These are phyloP conservation scores for Menidia menidia DNA, from an alignment of 2,797 vertebrate species.

Conservation along the genomic window DNA sequence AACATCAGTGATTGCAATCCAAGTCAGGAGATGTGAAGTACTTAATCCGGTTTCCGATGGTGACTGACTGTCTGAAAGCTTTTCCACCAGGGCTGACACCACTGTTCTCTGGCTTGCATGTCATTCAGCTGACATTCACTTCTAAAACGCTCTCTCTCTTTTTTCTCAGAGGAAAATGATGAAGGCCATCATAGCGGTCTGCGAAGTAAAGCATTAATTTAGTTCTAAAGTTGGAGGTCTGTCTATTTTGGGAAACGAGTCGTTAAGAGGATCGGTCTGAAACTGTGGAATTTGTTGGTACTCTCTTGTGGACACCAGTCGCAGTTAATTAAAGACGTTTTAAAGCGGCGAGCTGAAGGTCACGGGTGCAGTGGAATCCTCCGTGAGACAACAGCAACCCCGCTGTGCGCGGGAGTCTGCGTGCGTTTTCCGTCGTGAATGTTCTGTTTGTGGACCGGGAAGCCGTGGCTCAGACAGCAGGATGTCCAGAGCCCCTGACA, in stretches of 20 bases:
- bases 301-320: conserved; percentile 29
- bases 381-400: conserved; percentile 19
- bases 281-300: conserved; percentile 33
- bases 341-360: conserved; percentile 16
- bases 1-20: conserved; percentile 19
- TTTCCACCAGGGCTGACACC: conserved; percentile 15
- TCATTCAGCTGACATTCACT: conserved; percentile 60
- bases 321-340: conserved; percentile 36
- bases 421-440: conserved; percentile 31
- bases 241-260: conserved; percentile 44
- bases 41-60: conserved; percentile 34
- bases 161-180: conserved; percentile 25
- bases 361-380: conserved; percentile 28
- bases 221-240: conserved; percentile 16
- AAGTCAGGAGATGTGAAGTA: conserved; percentile 30
- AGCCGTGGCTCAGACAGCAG: conserved; percentile 58
- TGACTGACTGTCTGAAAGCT: conserved; percentile 37
- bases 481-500: conserved; percentile 54
- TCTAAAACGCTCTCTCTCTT: conserved; percentile 33
- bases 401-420: conserved; percentile 3
- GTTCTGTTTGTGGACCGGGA: conserved; percentile 45
- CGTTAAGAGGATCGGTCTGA: conserved; percentile 36
- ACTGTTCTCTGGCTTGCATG: conserved; percentile 33
- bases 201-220: conserved; percentile 28
- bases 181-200: conserved; percentile 13